Percentiles rank a stretch among this genome's conserved stretches.
These are phyloP conservation scores for Tineola bisselliella DNA, from an alignment of 2,888 invertebrate genomes.

Conservation along the genomic window DNA sequence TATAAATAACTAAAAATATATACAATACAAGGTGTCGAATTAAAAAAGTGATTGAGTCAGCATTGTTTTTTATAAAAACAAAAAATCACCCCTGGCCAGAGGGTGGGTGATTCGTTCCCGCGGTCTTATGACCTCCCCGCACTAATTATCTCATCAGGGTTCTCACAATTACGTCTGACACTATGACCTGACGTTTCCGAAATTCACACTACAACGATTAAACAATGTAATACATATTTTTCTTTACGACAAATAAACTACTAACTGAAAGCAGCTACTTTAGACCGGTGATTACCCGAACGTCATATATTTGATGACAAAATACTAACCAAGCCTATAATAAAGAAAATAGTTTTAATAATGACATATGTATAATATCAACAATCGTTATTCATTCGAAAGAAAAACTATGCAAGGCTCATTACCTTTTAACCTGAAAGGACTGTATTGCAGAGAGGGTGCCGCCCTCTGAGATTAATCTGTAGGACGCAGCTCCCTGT, in stretches of 20 bases:
- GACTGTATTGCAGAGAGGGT: constrained; percentile 23
- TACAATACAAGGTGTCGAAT: not conserved
- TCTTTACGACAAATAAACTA: too few species aligned
- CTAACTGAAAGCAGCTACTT: too few species aligned
- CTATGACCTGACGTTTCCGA: constrained; percentile 21
- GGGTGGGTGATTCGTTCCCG: constrained; percentile 44
- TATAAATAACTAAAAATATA: too few species aligned
- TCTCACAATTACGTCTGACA: constrained; percentile 59
- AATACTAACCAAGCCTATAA: too few species aligned
- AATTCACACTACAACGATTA: not conserved
- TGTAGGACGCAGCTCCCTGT: constrained; percentile 9
- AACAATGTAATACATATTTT: too few species aligned
- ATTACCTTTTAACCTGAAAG: constrained; percentile 29
- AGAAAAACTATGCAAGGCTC: constrained; percentile 25
- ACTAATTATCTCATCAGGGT: constrained; percentile 60
- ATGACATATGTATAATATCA: too few species aligned
- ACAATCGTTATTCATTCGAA: too few species aligned
- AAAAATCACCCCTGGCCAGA: constrained; percentile 19
- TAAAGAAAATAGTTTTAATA: not conserved
- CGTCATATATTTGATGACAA: too few species aligned
- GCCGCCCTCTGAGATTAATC: constrained; percentile 21
- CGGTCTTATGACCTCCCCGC: constrained; percentile 53
- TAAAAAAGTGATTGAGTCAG: not conserved
- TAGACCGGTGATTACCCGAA: too few species aligned
- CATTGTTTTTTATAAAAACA: constrained; percentile 25